Percentiles rank a stretch among this genome's conserved stretches.
phyloP scores from a whole-genome alignment of 1,140 invertebrate genomes.

The Cecropterus lyciades region DNA sequence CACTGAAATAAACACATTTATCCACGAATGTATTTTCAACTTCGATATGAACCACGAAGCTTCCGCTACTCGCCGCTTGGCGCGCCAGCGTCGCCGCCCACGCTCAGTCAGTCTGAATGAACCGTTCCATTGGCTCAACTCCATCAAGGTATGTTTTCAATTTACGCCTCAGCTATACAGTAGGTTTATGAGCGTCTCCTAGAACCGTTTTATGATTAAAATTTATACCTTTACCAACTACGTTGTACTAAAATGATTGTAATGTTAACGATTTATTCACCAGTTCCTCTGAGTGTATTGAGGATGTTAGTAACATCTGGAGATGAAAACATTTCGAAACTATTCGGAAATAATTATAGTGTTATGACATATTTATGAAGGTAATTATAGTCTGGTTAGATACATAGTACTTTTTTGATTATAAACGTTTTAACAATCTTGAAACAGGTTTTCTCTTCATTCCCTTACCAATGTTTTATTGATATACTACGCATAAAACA shows the following conservation, averaged over 20 bases:
- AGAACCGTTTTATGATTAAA: slow-evolving; percentile 44
- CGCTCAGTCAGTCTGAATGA: slow-evolving; percentile 49
- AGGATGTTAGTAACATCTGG: background rate
- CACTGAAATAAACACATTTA: too few relatives aligned
- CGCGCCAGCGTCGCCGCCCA: slow-evolving; percentile 54
- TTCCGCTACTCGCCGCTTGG: slow-evolving; percentile 64
- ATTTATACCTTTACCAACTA: slow-evolving; percentile 43
- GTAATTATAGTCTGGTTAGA: too few relatives aligned
- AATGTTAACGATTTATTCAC: slow-evolving; percentile 37
- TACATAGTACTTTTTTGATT: too few relatives aligned
- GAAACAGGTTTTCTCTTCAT: too few relatives aligned
- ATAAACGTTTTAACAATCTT: too few relatives aligned
- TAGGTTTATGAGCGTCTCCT: slow-evolving; percentile 37
- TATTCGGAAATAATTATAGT: background rate
- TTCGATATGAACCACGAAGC: slow-evolving; percentile 43
- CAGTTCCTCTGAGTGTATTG: background rate
- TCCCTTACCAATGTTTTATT: too few relatives aligned
- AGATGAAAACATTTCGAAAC: background rate
- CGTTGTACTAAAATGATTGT: slow-evolving; percentile 38
- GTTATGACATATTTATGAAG: background rate
- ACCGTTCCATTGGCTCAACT: slow-evolving; percentile 47
- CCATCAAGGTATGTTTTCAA: slow-evolving; percentile 50
- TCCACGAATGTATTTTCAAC: background rate
- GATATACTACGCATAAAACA: too few relatives aligned
- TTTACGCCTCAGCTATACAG: slow-evolving; percentile 36